These are phyloP conservation scores for Carassius gibelio DNA, from an alignment of 2,113 vertebrate genomes.

Conservation along the genomic window DNA sequence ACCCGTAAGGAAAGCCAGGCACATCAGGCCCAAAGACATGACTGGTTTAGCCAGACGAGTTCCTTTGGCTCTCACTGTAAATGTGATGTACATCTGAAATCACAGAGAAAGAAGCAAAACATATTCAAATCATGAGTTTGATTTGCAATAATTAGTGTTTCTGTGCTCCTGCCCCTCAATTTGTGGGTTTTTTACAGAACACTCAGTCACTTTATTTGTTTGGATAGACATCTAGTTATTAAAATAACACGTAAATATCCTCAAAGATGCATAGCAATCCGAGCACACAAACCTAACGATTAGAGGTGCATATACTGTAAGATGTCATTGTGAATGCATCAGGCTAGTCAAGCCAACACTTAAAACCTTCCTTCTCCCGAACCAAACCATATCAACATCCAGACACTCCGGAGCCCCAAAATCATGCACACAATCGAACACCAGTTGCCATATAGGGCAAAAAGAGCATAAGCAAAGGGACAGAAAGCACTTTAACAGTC, in stretches of 20 bases:
- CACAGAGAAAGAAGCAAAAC: background rate
- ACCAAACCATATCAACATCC: background rate
- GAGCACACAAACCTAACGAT: background rate
- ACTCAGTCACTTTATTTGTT: background rate
- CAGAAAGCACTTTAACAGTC: background rate
- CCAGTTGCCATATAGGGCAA: background rate
- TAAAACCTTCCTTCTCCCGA: background rate
- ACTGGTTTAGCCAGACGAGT: slow-evolving; percentile 94
- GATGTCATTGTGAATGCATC: background rate
- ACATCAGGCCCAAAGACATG: slow-evolving; percentile 90
- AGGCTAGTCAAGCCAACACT: background rate
- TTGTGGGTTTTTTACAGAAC: background rate
- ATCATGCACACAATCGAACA: background rate
- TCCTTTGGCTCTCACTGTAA: slow-evolving; percentile 91
- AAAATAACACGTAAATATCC: background rate
- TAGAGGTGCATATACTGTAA: background rate
- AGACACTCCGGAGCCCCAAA: background rate
- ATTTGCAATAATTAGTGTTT: background rate
- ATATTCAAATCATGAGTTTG: background rate
- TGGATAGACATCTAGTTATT: background rate
- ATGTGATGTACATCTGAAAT: slow-evolving; percentile 95
- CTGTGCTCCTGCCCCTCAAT: background rate
- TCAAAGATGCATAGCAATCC: background rate
- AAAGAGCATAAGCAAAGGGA: background rate
- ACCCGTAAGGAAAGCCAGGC: slow-evolving; percentile 94